Evolutionary conservation across 2,888 invertebrate species (phyloP).

Genomic region (Branchipolynoe longqiensis): DNA sequence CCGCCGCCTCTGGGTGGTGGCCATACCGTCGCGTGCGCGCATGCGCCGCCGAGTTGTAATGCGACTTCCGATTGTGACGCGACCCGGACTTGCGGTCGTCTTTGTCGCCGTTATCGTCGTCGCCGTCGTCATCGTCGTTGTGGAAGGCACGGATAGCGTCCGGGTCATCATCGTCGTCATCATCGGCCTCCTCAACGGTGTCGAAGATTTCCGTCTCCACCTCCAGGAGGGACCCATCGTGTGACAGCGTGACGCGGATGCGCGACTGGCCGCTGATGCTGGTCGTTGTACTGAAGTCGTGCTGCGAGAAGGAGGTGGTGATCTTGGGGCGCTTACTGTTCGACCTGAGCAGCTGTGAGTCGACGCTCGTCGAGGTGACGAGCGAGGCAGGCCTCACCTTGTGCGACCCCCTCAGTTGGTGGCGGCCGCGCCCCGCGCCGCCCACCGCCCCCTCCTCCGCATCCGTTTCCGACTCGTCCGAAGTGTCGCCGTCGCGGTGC

Average conservation of each 20-base stretch:
- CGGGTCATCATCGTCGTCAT: conserved; percentile 16
- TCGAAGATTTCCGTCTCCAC: conserved; percentile 61
- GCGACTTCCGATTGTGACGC: not conserved
- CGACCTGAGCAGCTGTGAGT: conserved; percentile 26
- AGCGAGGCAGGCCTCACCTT: conserved; percentile 44
- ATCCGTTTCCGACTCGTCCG: conserved; percentile 38
- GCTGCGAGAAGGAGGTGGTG: conserved; percentile 53
- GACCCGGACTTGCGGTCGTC: not conserved
- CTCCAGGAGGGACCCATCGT: conserved; percentile 60
- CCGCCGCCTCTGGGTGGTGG: conserved; percentile 4
- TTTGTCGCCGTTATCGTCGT: not conserved
- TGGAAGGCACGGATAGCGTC: conserved; percentile 27
- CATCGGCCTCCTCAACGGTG: conserved; percentile 27
- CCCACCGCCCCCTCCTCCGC: conserved; percentile 3
- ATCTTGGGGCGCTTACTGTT: conserved; percentile 43
- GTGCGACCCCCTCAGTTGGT: conserved; percentile 38
- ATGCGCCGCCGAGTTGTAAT: not conserved
- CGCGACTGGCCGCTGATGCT: conserved; percentile 54
- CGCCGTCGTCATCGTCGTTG: not conserved
- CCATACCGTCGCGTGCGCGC: not conserved
- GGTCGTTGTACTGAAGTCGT: conserved; percentile 53
- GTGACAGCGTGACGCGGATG: conserved; percentile 61
- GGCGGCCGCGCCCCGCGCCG: not conserved
- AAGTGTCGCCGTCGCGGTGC: conserved; percentile 6
- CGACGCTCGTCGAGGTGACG: conserved; percentile 49